Base-by-base conservation (phyloP, 2,113 vertebrate species). In the Mustela nigripes region DNA sequence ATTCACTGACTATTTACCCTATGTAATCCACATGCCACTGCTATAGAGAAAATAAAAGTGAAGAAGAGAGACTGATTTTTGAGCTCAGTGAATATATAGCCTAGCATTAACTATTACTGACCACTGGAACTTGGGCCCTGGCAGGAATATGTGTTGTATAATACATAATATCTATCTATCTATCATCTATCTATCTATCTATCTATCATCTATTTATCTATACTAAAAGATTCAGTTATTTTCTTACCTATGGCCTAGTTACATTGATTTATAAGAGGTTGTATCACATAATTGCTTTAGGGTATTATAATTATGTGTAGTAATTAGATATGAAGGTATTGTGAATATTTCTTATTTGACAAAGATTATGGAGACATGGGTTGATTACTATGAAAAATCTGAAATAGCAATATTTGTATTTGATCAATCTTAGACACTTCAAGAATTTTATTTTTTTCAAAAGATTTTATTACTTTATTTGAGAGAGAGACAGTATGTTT, bases 371-470 rank as follows among this genome's bases (percentile, higher is more conserved):
- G 15, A 82, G 10, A 85, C 4, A 42, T 78, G 18, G 3, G 79
- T 97, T 96, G 15, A 11, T 91, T 65, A 42, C 60, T 65, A 76
- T 81, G 58, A 78, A 95, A 94, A 95, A 83, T 0, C 89, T 92
- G 89, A 95, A 90, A 93, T 82, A 18, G 88, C 9, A 92, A 84
- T 74, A 71, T 2, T 33, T 93, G 39, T 76, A 45, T 93, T 69
- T 94, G n/a, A 19, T 76, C 33, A 94, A 93, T 36, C 0, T 80
- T 83, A 71, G 81, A 48, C 6, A 88, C 65, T 89, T 6, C 21
- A 93, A 71, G 7, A 33, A 87, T 62, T 91, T 90, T 73, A 48
- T 45, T 92, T 63, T 36, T 48, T 48, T 45, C 86, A 71, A n/a
- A 83, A n/a, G 39, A 42, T 42, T 74, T 42, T 42, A 45, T 74